Percentiles rank a stretch among this genome's conserved stretches.
These are phyloP conservation scores for Artemia franciscana DNA, from an alignment of 1,140 invertebrate genomes.

Conservation along the genomic window DNA sequence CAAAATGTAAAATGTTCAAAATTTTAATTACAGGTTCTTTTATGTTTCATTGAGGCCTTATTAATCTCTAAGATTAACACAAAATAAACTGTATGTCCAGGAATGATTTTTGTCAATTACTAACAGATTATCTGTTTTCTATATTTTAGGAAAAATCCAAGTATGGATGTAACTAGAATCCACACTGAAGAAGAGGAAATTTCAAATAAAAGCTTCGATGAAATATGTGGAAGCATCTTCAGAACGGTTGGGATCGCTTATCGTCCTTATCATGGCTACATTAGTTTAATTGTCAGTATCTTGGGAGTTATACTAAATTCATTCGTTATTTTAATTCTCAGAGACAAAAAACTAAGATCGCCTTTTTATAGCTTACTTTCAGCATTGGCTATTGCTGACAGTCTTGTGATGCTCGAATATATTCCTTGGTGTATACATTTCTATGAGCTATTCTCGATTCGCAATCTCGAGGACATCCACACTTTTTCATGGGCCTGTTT, in stretches of 20 bases:
- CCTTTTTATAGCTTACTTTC: background rate
- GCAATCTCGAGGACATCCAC: background rate
- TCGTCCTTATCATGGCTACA: background rate
- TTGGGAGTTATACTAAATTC: background rate
- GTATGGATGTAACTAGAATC: no score
- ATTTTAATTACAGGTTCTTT: no score
- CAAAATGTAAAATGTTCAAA: no score
- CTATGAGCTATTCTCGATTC: background rate
- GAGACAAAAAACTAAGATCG: background rate
- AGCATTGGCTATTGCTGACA: background rate
- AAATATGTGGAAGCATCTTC: background rate
- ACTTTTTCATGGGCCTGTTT: background rate
- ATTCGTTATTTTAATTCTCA: background rate
- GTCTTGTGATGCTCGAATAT: background rate
- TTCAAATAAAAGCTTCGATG: no score
- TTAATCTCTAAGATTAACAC: no score
- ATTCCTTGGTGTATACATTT: background rate
- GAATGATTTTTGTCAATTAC: no score
- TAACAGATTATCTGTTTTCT: no score
- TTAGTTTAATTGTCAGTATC: background rate
- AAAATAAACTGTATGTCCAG: no score
- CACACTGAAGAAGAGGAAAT: no score
- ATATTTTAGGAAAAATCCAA: no score
- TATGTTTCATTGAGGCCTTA: no score
- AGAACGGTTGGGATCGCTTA: background rate